phyloP scores from a whole-genome alignment of 2,113 vertebrate genomes.

The Elephas maximus region DNA sequence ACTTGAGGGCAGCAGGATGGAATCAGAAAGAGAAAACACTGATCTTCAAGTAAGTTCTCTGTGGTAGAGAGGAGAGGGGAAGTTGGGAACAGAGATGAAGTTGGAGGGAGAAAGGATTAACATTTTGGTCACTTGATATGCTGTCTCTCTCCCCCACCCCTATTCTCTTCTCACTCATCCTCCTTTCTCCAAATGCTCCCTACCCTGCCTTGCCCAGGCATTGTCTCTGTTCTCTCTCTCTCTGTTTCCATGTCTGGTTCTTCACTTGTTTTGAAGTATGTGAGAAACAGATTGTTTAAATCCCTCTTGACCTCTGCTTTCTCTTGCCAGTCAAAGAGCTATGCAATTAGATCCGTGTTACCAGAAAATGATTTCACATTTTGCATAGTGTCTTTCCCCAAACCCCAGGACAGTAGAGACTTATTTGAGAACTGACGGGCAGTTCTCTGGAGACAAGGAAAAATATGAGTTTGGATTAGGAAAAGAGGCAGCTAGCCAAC shows the following conservation, averaged over 20 bases:
- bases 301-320: constrained; percentile 50
- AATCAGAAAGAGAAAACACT: constrained; percentile 82
- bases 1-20: constrained; percentile 79
- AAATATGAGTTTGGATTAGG: constrained; percentile 71
- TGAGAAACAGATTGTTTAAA: constrained; percentile 40
- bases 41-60: constrained; percentile 85
- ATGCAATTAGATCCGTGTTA: constrained; percentile 2
- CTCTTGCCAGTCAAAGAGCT: constrained; percentile 58
- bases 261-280: constrained; percentile 71
- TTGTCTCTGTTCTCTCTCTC: neutral
- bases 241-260: neutral
- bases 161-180: neutral
- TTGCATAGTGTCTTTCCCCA: neutral
- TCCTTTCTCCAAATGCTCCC: neutral
- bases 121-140: neutral
- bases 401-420: constrained; percentile 21
- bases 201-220: neutral
- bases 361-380: constrained; percentile 67
- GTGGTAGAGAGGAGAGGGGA: neutral
- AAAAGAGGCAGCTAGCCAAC: constrained; percentile 71
- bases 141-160: neutral
- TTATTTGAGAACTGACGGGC: neutral
- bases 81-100: neutral
- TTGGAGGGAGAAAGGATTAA: neutral
- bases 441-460: constrained; percentile 38